Evolutionary conservation across 2,797 vertebrate genomes (phyloP), one percentile per base, ranked within the genome.

Genomic region (Peromyscus melanophrys): DNA sequence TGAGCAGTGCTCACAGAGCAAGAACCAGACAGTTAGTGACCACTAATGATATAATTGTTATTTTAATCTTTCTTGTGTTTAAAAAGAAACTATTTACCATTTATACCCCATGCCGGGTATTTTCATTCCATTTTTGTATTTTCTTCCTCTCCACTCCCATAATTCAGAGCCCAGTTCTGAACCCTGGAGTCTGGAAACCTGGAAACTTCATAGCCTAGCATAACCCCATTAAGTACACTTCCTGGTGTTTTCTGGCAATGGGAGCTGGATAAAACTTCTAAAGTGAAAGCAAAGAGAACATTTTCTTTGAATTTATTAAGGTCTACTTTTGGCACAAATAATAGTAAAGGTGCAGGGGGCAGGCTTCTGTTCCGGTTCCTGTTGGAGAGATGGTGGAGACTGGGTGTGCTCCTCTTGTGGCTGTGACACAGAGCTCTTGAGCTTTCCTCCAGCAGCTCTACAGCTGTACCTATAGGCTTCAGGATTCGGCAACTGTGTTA

Each of bases 21-120:
- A 82, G 25, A 94, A 94, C 84, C 34, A 90, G 86, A 87, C 80
- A 76, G 85, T n/a, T 84, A 85, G 80, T 76, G 55, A 59, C 17
- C 55, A n/a, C 78, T 63, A 84, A 21, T 69, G 65, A 43, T 82
- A 69, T 52, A 87, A 81, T 37, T 90, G 82, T 73, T 63, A 63
- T 57, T 76, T 96, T 82, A 86, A 49, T 6, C 73, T 81, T 91
- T 84, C 12, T 95, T 25, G 5, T 59, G 55, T 92, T 92, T 16
- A n/a, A 76, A 81, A 97, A 71, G 21, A 83, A 93, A 65, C 63
- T n/a, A 55, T 92, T 92, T 67, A 59, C 19, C 46, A 52, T 4
- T 37, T 96, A 25, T 25, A 17, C 5, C 14, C 16, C 46, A 13
- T 19, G 27, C 31, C 82, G 7, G 17, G 49, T 57, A 31, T 2